A percentile compares a stretch with the other conserved stretches of the same genome.
phyloP scores from a whole-genome alignment of 2,113 vertebrate species.

The Macrotus californicus region DNA sequence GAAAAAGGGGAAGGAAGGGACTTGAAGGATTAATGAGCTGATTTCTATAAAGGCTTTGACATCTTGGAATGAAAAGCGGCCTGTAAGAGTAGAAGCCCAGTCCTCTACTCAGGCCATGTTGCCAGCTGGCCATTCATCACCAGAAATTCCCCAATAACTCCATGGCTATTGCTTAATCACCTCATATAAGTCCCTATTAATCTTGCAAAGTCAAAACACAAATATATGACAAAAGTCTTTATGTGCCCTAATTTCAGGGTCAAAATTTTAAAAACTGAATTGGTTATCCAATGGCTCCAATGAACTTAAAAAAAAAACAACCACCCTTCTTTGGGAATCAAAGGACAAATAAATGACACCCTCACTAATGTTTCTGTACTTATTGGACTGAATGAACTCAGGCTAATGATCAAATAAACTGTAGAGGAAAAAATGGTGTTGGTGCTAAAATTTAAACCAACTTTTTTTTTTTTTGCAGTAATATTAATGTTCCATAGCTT shows the following conservation, averaged over 20 bases:
- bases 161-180: slow-evolving; percentile 47
- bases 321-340: background rate
- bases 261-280: slow-evolving; percentile 31
- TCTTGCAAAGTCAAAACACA: slow-evolving; percentile 66
- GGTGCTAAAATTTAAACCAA: background rate
- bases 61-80: slow-evolving; percentile 60
- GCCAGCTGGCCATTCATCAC: slow-evolving; percentile 66
- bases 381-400: background rate
- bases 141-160: slow-evolving; percentile 58
- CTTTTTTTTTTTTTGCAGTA: background rate
- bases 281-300: background rate
- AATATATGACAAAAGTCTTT: slow-evolving; percentile 61
- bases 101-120: background rate
- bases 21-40: slow-evolving; percentile 63
- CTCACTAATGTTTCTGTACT: slow-evolving; percentile 29
- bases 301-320: background rate
- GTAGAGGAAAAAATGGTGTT: slow-evolving; percentile 41
- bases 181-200: slow-evolving; percentile 65
- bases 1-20: slow-evolving; percentile 38
- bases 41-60: slow-evolving; percentile 63
- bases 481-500: slow-evolving; percentile 38
- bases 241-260: slow-evolving; percentile 43
- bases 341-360: slow-evolving; percentile 28
- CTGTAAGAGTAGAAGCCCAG: slow-evolving; percentile 52
- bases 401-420: slow-evolving; percentile 26